Evolutionary conservation across 2,888 invertebrate species (phyloP).

Genomic region (Entomobrya proxima): DNA sequence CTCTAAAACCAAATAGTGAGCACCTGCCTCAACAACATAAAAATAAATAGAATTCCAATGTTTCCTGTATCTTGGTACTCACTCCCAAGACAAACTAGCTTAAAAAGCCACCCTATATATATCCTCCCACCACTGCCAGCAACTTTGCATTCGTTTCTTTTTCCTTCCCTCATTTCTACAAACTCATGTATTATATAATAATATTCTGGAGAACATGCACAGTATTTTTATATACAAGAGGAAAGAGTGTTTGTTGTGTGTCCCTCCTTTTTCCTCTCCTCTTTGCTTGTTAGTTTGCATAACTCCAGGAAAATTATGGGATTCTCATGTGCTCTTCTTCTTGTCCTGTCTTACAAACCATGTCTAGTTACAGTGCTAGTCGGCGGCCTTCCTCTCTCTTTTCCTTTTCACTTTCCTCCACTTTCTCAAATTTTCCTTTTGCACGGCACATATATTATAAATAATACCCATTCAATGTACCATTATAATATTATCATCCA

Average conservation of each 20-base stretch:
- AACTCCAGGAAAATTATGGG: constrained; percentile 51
- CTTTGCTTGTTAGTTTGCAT: constrained; percentile 51
- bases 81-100: background rate
- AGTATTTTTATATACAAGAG: background rate
- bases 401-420: background rate
- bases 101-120: constrained; percentile 1
- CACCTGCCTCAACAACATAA: constrained; percentile 40
- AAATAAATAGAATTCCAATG: constrained; percentile 35
- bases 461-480: background rate
- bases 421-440: background rate
- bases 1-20: background rate
- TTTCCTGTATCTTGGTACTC: constrained; percentile 8
- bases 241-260: background rate
- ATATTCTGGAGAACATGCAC: background rate
- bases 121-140: background rate
- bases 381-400: background rate
- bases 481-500: constrained; percentile 5
- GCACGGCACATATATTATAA: background rate
- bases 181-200: constrained; percentile 7
- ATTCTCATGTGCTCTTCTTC: constrained; percentile 4
- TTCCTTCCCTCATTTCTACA: constrained; percentile 3
- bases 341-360: background rate
- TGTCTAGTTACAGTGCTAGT: background rate
- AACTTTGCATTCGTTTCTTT: background rate
- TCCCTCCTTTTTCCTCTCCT: constrained; percentile 7